These are phyloP conservation scores for Esox lucius DNA, from an alignment of 2,797 vertebrate genomes.

Conservation along the genomic window DNA sequence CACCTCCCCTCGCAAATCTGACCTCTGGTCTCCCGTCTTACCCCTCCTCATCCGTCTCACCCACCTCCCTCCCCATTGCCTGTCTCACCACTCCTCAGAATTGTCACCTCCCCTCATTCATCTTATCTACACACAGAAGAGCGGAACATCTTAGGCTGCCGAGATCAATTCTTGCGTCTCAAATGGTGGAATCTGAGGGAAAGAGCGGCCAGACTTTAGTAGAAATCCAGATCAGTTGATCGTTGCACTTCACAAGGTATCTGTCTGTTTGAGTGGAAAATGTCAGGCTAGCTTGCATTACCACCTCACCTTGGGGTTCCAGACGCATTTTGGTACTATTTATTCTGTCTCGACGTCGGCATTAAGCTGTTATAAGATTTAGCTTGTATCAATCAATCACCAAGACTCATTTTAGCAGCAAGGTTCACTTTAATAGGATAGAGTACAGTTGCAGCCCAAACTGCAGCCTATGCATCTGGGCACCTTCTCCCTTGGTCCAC, in stretches of 20 bases:
- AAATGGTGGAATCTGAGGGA: too few relatives aligned
- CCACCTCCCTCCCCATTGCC: too few relatives aligned
- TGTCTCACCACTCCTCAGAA: too few relatives aligned
- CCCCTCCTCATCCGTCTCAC: too few relatives aligned
- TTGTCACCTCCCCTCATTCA: too few relatives aligned
- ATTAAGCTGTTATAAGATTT: slow-evolving; percentile 34
- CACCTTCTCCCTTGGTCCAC: not conserved
- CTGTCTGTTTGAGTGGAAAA: slow-evolving; percentile 46
- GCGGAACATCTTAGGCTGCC: not conserved
- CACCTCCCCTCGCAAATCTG: too few relatives aligned
- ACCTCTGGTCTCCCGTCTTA: too few relatives aligned
- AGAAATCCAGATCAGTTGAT: slow-evolving; percentile 26
- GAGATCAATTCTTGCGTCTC: too few relatives aligned
- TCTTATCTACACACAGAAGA: not conserved
- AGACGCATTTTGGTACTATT: slow-evolving; percentile 40
- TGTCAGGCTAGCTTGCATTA: slow-evolving; percentile 49
- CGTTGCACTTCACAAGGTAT: slow-evolving; percentile 40
- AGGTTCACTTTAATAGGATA: slow-evolving; percentile 44
- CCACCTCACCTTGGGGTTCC: slow-evolving; percentile 30
- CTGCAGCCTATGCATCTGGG: not conserved
- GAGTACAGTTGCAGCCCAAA: slow-evolving; percentile 20
- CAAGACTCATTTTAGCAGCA: slow-evolving; percentile 27
- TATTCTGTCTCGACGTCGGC: slow-evolving; percentile 37
- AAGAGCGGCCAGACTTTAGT: not conserved
- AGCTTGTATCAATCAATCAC: slow-evolving; percentile 41